Evolutionary conservation across 2,797 vertebrate species (phyloP), one percentile per base, ranked within the genome.

Genomic region (Rhynchonycteris naso): DNA sequence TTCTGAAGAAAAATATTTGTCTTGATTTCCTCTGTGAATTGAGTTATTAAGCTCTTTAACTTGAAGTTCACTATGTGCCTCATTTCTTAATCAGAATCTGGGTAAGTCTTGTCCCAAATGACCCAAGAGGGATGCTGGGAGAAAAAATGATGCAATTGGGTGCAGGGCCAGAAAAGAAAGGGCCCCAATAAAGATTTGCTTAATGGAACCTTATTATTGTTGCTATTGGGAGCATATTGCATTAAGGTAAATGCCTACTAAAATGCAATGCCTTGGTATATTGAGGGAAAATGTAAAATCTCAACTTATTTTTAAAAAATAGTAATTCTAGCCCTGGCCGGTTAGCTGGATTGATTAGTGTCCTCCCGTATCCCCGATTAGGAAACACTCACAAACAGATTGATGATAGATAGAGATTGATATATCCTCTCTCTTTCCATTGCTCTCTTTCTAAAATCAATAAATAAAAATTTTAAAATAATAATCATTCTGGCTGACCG

Each of bases 61-160:
- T 59, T 79, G 72, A 95, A 90, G 79, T 92, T 95, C 80, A 91
- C 18, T 76, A 54, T 72, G 33, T 72, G 33, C 80, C 59, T 96
- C 63, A 35, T 86, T 95, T 94, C 87, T 85, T 85, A 74, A 74
- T 76, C 61, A 90, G 71, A 72, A 91, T 83, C 82, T 90, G 71
- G 80, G 56, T 43, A 78, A 94, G 19, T 33, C 50, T 88, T 80
- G 69, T 95, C 82, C 85, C 81, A 19, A 94, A 90, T 95, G 87
- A 88, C 66, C 65, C 35, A 79, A 66, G 30, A 47, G 24, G 74
- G 52, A 89, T 74, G 65, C 78, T 95, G 88, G 59, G 74, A 92
- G 65, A 90, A 72, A 61, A 80, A 90, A 90, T 84, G 47, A 95
- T 91, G 80, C 66, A 93, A 85, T 52, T 84, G 72, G 22, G 50